Conservation (phyloP, 2,888 invertebrate genomes). For the Epinotia ramella region DNA sequence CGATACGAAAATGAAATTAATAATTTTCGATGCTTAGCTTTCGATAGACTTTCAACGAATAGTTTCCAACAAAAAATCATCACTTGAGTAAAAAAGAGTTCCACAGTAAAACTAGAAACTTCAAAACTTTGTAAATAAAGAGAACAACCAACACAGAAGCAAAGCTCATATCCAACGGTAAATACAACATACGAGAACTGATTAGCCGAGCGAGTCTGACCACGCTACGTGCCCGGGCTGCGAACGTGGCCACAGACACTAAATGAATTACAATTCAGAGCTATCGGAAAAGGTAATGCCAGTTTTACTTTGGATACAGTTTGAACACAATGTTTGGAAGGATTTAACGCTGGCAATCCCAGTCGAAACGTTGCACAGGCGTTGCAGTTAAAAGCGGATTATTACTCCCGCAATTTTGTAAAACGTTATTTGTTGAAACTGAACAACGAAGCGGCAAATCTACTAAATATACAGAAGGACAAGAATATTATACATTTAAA, state of each 20-base stretch:
- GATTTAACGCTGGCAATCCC: constrained; percentile 13
- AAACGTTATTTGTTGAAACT: not conserved
- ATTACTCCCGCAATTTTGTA: constrained; percentile 8
- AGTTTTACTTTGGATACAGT: constrained; percentile 32
- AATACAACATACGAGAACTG: constrained; percentile 43
- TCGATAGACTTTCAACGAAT: not conserved
- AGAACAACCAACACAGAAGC: constrained; percentile 41
- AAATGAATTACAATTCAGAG: constrained; percentile 45
- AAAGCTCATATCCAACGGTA: constrained; percentile 43
- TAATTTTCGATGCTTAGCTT: constrained; percentile 19
- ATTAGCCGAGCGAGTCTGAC: constrained; percentile 37
- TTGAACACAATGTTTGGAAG: constrained; percentile 35
- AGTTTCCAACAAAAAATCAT: constrained; percentile 9
- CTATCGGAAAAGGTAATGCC: constrained; percentile 39
- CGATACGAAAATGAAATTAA: constrained; percentile 29
- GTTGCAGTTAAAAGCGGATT: not conserved
- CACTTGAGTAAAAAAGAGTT: constrained; percentile 2
- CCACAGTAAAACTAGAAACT: constrained; percentile 5
- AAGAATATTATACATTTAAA: not conserved
- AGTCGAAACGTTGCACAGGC: not conserved
- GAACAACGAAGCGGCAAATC: not conserved
- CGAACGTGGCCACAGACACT: constrained; percentile 33
- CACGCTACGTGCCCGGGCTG: constrained; percentile 41
- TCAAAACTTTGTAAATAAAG: constrained; percentile 31
- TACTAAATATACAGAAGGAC: not conserved